Percentiles rank a stretch among this genome's conserved stretches.
Conservation (phyloP, 2,113 vertebrate genomes). For the Spea bombifrons region DNA sequence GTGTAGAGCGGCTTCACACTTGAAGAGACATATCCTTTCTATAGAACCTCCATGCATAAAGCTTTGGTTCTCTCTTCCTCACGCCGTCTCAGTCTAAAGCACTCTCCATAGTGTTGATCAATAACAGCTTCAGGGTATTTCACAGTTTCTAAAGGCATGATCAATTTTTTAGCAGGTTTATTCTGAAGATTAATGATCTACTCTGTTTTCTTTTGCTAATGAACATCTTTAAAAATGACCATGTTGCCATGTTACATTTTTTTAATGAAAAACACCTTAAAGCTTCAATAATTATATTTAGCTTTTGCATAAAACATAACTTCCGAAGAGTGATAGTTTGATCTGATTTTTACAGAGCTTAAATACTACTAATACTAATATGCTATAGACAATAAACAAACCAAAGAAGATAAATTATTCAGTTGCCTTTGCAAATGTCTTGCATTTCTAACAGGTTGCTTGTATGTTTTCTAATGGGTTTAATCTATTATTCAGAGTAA, state of each 20-base stretch:
- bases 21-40: slow-evolving; percentile 31
- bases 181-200: slow-evolving; percentile 58
- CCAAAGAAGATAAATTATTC: neutral
- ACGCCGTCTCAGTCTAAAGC: slow-evolving; percentile 41
- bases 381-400: neutral
- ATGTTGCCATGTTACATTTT: slow-evolving; percentile 45
- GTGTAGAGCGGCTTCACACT: slow-evolving; percentile 25
- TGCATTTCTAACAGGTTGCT: neutral
- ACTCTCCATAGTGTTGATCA: slow-evolving; percentile 52
- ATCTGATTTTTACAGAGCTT: neutral
- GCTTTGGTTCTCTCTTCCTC: slow-evolving; percentile 15
- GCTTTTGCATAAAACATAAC: slow-evolving; percentile 42
- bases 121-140: slow-evolving; percentile 59
- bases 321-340: slow-evolving; percentile 21
- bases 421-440: neutral
- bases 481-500: neutral
- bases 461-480: neutral
- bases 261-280: slow-evolving; percentile 55
- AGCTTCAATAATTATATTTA: slow-evolving; percentile 48
- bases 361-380: neutral
- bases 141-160: slow-evolving; percentile 54
- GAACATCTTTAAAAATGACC: slow-evolving; percentile 47
- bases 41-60: neutral
- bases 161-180: slow-evolving; percentile 61
- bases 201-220: slow-evolving; percentile 58